These are phyloP conservation scores for Ricordea florida DNA, from an alignment of 92 coral and sea anemone species.

Conservation along the genomic window DNA sequence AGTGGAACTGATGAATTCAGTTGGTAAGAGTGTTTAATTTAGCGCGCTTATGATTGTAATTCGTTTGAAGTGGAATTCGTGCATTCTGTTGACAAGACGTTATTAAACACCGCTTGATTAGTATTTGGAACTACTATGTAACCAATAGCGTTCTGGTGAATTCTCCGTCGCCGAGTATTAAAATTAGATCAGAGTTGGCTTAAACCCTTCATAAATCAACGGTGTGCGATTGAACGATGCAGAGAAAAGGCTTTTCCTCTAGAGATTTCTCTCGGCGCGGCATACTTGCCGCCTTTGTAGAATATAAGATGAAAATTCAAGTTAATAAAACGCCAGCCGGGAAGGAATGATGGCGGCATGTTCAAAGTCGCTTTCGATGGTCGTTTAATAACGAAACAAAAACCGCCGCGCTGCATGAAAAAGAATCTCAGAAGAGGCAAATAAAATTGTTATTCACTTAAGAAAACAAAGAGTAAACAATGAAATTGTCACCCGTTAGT, in stretches of 20 bases:
- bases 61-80: background rate
- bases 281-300: background rate
- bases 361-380: constrained; percentile 47
- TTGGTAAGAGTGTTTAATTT: constrained; percentile 19
- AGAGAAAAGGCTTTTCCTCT: background rate
- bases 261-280: background rate
- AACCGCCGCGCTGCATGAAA: constrained; percentile 30
- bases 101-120: constrained; percentile 13
- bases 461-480: constrained; percentile 72
- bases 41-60: constrained; percentile 54
- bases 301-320: constrained; percentile 24
- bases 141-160: too few relatives aligned
- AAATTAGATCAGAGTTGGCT: too few relatives aligned
- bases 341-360: constrained; percentile 22
- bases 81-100: background rate
- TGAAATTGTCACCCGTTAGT: constrained; percentile 28
- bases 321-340: constrained; percentile 35
- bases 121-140: constrained; percentile 10
- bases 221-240: too few relatives aligned
- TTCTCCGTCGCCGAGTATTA: too few relatives aligned
- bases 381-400: constrained; percentile 29
- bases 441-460: constrained; percentile 57
- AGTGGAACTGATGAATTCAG: background rate
- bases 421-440: constrained; percentile 39
- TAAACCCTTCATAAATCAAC: too few relatives aligned